These are phyloP conservation scores for Beris chalybata DNA, from an alignment of 2,888 invertebrate genomes.

Conservation along the genomic window DNA sequence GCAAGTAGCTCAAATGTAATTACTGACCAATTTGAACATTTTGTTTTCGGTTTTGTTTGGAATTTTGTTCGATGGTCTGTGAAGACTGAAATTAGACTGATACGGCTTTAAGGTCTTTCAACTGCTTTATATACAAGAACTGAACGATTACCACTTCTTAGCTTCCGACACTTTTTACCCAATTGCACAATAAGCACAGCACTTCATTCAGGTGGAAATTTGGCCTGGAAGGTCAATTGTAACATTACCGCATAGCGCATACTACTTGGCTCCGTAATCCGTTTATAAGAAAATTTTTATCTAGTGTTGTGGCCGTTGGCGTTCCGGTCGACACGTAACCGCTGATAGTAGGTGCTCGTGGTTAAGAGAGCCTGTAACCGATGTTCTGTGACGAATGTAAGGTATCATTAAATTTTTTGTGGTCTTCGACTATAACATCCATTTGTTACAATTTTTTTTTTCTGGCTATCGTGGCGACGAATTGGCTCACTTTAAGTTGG, in stretches of 20 bases:
- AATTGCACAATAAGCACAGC: slow-evolving; percentile 13
- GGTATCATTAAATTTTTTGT: not conserved
- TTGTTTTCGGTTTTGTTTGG: slow-evolving; percentile 39
- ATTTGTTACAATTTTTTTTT: slow-evolving; percentile 25
- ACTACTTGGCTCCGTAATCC: slow-evolving; percentile 2
- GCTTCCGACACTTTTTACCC: slow-evolving; percentile 27
- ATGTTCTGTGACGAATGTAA: slow-evolving; percentile 15
- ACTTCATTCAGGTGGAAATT: slow-evolving; percentile 24
- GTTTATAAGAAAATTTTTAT: not conserved
- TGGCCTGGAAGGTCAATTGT: slow-evolving; percentile 31
- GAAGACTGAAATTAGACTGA: slow-evolving; percentile 46
- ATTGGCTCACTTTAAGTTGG: not conserved
- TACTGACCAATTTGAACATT: slow-evolving; percentile 55
- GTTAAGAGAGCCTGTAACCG: slow-evolving; percentile 6
- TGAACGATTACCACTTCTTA: slow-evolving; percentile 19
- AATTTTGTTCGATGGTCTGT: slow-evolving; percentile 37
- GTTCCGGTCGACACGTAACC: slow-evolving; percentile 22
- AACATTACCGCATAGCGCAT: slow-evolving; percentile 23
- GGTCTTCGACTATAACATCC: not conserved
- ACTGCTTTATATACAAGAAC: slow-evolving; percentile 41
- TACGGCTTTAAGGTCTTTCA: slow-evolving; percentile 39
- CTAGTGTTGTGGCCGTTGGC: not conserved
- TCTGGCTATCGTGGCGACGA: not conserved
- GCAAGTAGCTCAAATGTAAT: not conserved
- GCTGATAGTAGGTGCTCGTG: slow-evolving; percentile 3